Evolutionary conservation across 2,888 invertebrate species (phyloP), one percentile per base, ranked within the genome.

Genomic region (Nemapogon koenigi): DNA sequence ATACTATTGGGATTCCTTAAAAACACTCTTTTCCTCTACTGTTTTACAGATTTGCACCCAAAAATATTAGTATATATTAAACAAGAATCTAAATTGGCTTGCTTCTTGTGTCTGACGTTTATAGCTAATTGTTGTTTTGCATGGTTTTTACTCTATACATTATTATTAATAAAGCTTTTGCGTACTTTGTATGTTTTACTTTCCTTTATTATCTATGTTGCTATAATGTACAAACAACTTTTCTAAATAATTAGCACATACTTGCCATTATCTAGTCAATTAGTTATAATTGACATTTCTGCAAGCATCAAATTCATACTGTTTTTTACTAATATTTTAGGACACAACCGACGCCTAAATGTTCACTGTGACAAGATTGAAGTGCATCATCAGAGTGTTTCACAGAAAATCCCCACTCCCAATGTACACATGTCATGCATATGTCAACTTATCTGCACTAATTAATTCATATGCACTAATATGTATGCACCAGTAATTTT

Each of bases 21-120:
- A 37, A 32, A 16, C 8, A 27, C 13, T 13, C 29, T 15, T 15
- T 16, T 19, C 30, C n/a, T n/a, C n/a, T n/a, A n/a, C 16, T 33
- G 37, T 41, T 42, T 45, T 72, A 50, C 78, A 78, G 78, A 75
- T 78, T 78, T 55, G 76, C 67, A 48, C 78, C 78, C 51, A 76
- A 76, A 68, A 76, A 76, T 61, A 69, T 78, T 56, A 76, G 72
- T 52, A 78, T 78, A 52, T 78, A 59, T 55, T 78, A 59, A 67
- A 47, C 27, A 37, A 37, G 37, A 37, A n/a, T 6, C 35, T 35
- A 35, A 35, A 10, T 3, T 25, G 25, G 35, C 25, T n/a, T 25
- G 26, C 13, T 22, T 35, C 4, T 50, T 46, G 29, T 29, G 31
- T 31, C 10, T 28, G 2, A 28, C 22, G 22, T n/a, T n/a, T n/a